Base-by-base conservation (phyloP, 2,797 vertebrate species). In the Labeo calbasu region DNA sequence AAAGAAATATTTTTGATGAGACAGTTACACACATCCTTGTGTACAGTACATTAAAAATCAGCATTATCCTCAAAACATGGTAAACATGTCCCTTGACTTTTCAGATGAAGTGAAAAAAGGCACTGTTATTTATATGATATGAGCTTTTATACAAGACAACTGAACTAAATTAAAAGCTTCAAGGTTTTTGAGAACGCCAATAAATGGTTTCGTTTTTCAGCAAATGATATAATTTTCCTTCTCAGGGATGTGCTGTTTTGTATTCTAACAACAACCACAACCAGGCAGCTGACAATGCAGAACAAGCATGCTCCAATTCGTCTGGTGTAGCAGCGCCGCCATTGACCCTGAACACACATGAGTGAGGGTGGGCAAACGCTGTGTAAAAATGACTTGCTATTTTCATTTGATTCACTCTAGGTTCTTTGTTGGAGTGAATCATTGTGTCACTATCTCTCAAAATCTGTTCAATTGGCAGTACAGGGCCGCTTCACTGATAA, bases 391-490 rank as follows among this genome's bases (percentile, higher is more conserved):
- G 4, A 48, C 76, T 70, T 65, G 19, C 40, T 55, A 61, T 51
- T 55, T 48, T 69, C 17, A 84, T 53, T 63, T 25, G 63, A 70
- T 77, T 69, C 61, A 14, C 28, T 10, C 68, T 72, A 72, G 43
- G 55, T 86, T 32, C 55, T 85, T 73, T 81, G 71, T 32, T 48
- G 57, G 66, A 86, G 55, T 79, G 84, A 86, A 72, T 83, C 77
- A 78, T 43, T 71, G 17, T 32, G 72, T 78, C 50, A 25, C 73
- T 79, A 78, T 77, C 63, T 85, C 72, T 40, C 48, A 77, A 86
- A 75, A 82, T 82, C 81, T 75, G 71, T 68, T 88, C 81, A 83
- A 78, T 81, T 88, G 72, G 83, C 55, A 78, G 23, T 85, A 78
- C 36, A 70, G 51, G 63, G 36, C 66, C 53, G 66, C 21, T 73